Base-by-base conservation (phyloP, 2,113 vertebrate species). In the Dipodomys spectabilis region DNA sequence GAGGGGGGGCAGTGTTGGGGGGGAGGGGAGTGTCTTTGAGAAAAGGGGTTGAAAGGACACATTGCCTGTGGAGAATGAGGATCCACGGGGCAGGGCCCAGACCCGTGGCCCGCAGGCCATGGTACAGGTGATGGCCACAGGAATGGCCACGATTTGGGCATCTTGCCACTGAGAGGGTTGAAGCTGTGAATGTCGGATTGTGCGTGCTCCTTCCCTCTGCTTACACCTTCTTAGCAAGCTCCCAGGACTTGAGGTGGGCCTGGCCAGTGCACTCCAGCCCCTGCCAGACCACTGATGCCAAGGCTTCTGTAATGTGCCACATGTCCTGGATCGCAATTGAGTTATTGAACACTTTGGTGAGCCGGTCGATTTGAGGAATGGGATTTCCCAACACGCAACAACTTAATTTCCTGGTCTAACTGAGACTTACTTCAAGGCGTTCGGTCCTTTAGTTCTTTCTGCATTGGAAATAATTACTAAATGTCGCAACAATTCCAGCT, bases 201-300 rank as follows among this genome's bases (percentile, higher is more conserved):
- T 4, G 20, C 28, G 5, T 8, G 16, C 2, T 7, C 44, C 30
- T 81, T n/a, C 19, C 22, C 5, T 23, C 3, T 16, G 30, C 2
- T 2, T 20, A 10, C 13, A 0, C 0, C 6, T 13, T 53, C 57
- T 18, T 30, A 0, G 28, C 1, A 0, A 4, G 1, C 0, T 7
- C 23, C n/a, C 6, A 28, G 28, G 44, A 0, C 62, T 19, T 19
- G 22, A 2, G 19, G 6, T 4, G 9, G 35, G 8, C 15, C 7
- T 6, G 0, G 0, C 12, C 9, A 2, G 4, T 5, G 18, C 12
- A 45, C 23, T 35, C 10, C 12, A 0, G 7, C 18, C 64, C 18
- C 4, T 30, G 2, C 74, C 57, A 25, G 1, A 15, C 0, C 6
- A 13, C 19, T 13, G 5, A 23, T 69, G 74, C 15, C 86, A 39